Conservation (phyloP, 2,113 vertebrate species). For the Tautogolabrus adspersus region DNA sequence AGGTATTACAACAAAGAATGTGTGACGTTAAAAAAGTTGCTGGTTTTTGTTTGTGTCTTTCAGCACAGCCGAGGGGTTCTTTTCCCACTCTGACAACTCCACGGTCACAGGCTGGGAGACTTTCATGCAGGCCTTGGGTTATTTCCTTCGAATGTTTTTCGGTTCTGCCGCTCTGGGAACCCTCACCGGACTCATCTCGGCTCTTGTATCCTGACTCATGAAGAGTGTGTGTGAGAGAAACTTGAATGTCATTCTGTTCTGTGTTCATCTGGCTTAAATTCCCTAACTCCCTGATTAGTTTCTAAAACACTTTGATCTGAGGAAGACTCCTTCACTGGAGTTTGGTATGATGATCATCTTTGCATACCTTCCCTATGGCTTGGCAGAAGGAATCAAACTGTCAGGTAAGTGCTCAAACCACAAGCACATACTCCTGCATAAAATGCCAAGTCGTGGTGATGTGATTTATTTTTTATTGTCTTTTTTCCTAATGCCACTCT, state of each 20-base stretch:
- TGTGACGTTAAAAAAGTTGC: too few relatives aligned
- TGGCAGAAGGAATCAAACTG: constrained; percentile 96
- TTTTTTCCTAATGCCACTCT: neutral
- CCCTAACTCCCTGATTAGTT: constrained; percentile 81
- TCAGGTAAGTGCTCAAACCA: constrained; percentile 85
- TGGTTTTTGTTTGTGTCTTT: constrained; percentile 37
- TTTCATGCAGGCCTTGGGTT: constrained; percentile 93
- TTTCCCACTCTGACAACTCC: constrained; percentile 90
- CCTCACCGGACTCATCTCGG: constrained; percentile 97
- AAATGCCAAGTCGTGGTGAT: neutral
- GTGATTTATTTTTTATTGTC: neutral
- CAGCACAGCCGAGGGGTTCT: constrained; percentile 97
- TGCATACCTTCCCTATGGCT: constrained; percentile 96
- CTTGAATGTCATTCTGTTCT: neutral
- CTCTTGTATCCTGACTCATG: constrained; percentile 90
- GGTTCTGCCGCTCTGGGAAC: constrained; percentile 97
- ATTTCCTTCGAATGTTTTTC: constrained; percentile 99
- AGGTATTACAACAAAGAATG: constrained; percentile 32
- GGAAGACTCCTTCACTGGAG: constrained; percentile 96
- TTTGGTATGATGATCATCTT: constrained; percentile 99
- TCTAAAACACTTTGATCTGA: constrained; percentile 95
- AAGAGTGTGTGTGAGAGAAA: constrained; percentile 12
- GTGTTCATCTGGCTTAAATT: constrained; percentile 5
- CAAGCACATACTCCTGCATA: neutral
- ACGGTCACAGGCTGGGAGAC: constrained; percentile 94